These are phyloP conservation scores for Drosophila kepulauana DNA, from an alignment of 1,140 invertebrate species.

Conservation along the genomic window DNA sequence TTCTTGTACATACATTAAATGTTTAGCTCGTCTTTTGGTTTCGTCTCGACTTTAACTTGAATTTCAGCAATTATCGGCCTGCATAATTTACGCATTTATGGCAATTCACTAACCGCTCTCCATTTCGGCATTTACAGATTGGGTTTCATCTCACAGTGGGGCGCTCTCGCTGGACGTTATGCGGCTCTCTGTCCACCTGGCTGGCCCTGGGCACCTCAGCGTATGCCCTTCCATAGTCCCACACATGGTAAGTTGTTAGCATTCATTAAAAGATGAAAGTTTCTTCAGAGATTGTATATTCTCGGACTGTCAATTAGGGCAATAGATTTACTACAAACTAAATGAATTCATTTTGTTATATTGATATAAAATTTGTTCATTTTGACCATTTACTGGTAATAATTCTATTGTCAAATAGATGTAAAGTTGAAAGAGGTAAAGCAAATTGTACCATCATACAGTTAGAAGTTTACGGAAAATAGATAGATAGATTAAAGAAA, in stretches of 20 bases:
- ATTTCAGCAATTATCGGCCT: conserved; percentile 53
- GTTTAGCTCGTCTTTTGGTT: conserved; percentile 50
- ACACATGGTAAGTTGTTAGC: conserved; percentile 82
- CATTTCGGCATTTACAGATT: conserved; percentile 87
- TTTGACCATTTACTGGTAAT: too few species aligned
- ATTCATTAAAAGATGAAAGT: neutral
- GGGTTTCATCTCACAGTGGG: conserved; percentile 92
- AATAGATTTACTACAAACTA: too few species aligned
- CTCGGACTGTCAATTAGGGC: too few species aligned
- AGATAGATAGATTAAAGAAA: too few species aligned
- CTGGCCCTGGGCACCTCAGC: conserved; percentile 86
- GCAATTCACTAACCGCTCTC: conserved; percentile 53
- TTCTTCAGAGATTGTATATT: too few species aligned
- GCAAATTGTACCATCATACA: too few species aligned
- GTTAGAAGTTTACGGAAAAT: too few species aligned
- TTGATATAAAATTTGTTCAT: too few species aligned
- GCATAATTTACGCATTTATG: conserved; percentile 70
- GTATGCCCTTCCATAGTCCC: conserved; percentile 84
- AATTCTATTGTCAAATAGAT: too few species aligned
- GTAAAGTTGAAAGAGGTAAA: too few species aligned
- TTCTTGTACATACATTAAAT: conserved; percentile 31
- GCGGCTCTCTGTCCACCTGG: conserved; percentile 87
- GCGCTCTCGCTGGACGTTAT: conserved; percentile 89
- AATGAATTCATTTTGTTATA: too few species aligned
- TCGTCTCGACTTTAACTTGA: conserved; percentile 29